These are phyloP conservation scores for Lagocephalus sceleratus DNA, from an alignment of 2,797 vertebrate species.

Conservation along the genomic window DNA sequence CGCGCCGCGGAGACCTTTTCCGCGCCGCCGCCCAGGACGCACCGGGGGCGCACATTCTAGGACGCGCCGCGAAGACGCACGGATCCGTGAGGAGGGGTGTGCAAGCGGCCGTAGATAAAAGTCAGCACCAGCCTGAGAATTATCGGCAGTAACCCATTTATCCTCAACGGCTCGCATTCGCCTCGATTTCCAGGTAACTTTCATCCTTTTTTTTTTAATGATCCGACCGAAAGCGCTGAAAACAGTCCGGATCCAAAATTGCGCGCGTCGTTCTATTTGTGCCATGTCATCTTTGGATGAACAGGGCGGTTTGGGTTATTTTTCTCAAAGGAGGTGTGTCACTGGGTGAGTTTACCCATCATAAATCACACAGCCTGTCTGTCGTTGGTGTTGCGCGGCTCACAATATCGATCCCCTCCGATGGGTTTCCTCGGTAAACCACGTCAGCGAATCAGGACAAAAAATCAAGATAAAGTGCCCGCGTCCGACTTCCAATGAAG, in stretches of 20 bases:
- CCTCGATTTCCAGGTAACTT: no score
- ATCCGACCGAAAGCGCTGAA: no score
- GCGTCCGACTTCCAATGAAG: neutral
- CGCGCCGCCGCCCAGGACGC: constrained; percentile 24
- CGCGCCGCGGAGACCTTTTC: constrained; percentile 38
- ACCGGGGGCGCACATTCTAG: constrained; percentile 1
- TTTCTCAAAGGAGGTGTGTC: constrained; percentile 47
- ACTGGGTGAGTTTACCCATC: constrained; percentile 4
- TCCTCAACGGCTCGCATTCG: no score
- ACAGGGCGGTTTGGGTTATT: neutral
- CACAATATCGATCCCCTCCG: no score
- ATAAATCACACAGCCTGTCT: no score
- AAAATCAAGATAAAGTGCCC: neutral
- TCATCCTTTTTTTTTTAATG: no score
- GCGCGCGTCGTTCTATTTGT: neutral
- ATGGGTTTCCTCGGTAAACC: no score
- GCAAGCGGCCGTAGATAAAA: neutral
- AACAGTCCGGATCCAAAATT: no score
- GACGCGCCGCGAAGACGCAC: constrained; percentile 11
- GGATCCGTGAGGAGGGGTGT: neutral
- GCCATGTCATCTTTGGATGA: no score
- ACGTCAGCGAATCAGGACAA: no score
- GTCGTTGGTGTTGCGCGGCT: no score
- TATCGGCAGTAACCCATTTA: no score
- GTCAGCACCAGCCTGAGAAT: neutral